Conservation (phyloP, 2,888 invertebrate species). For the Drosophila pseudotalamancana region DNA sequence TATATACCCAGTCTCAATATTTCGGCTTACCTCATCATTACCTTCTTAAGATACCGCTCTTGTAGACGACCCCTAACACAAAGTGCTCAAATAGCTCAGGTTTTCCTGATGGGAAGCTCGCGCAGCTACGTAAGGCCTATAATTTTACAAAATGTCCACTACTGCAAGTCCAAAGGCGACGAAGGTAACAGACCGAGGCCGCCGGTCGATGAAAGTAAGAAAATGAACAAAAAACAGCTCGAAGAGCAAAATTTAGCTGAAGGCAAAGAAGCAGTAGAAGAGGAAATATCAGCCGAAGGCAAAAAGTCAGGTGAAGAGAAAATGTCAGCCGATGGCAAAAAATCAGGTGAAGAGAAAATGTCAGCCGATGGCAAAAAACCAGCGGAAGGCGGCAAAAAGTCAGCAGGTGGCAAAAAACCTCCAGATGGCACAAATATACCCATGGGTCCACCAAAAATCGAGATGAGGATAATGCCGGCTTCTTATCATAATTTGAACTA, state of each 20-base stretch:
- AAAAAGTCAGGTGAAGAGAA: too few relatives aligned
- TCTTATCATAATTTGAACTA: constrained; percentile 20
- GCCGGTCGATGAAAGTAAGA: too few relatives aligned
- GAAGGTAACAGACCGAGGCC: neutral
- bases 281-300: too few relatives aligned
- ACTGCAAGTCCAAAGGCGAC: neutral
- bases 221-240: too few relatives aligned
- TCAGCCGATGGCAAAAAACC: neutral
- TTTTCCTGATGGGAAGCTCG: neutral
- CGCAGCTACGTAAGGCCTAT: neutral
- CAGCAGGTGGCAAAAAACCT: neutral
- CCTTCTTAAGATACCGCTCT: constrained; percentile 10
- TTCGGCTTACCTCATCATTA: neutral
- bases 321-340: too few relatives aligned
- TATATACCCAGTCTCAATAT: neutral
- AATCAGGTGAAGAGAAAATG: too few relatives aligned
- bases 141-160: neutral
- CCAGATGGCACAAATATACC: neutral
- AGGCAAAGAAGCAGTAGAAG: too few relatives aligned
- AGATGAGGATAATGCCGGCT: constrained; percentile 35
- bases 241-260: too few relatives aligned
- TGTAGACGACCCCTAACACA: constrained; percentile 8
- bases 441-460: constrained; percentile 19
- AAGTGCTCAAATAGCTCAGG: neutral
- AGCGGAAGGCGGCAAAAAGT: too few relatives aligned